Evolutionary conservation across 2,113 vertebrate genomes (phyloP).

Genomic region (Todiramphus chloris): DNA sequence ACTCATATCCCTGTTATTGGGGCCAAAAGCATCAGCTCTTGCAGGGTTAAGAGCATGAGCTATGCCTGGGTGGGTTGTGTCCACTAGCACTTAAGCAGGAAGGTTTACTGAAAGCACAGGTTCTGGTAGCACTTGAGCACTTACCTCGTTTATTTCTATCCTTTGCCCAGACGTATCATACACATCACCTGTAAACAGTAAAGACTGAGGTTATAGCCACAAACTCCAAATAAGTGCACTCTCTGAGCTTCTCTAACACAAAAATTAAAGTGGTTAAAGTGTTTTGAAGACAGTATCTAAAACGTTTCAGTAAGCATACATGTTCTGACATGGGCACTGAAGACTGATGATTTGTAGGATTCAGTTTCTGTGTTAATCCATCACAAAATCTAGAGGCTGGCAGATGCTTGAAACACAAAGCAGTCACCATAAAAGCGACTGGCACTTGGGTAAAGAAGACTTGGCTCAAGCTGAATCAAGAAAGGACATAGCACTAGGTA

Average conservation of each 20-base stretch:
- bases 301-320: background rate
- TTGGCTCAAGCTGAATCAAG: background rate
- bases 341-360: background rate
- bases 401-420: background rate
- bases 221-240: fast-evolving
- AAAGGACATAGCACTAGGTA: background rate
- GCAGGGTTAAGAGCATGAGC: background rate
- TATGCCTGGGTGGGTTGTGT: background rate
- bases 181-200: conserved; percentile 77
- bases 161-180: conserved; percentile 75
- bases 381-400: background rate
- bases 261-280: background rate
- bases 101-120: background rate
- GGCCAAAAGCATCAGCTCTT: background rate
- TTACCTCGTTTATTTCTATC: conserved; percentile 84
- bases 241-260: background rate
- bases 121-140: background rate
- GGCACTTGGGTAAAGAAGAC: background rate
- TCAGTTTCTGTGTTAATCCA: background rate
- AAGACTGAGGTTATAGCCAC: background rate
- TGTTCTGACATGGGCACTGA: background rate
- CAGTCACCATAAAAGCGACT: background rate
- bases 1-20: background rate
- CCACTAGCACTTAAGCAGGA: background rate
- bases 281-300: background rate